These are phyloP conservation scores for Eupithecia inturbata DNA, from an alignment of 2,888 invertebrate species.

Conservation along the genomic window DNA sequence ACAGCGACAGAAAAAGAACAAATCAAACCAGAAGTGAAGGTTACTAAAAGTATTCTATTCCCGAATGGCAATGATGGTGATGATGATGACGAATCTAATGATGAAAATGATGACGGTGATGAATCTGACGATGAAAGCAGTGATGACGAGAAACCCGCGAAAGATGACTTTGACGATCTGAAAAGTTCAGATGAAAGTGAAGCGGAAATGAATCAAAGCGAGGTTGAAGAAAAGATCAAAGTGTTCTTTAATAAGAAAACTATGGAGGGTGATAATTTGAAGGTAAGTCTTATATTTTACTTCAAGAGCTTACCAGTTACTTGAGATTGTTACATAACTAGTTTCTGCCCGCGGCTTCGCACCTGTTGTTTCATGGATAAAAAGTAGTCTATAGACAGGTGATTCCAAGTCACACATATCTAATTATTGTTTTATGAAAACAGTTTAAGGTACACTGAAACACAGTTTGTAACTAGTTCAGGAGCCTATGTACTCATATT, in stretches of 20 bases:
- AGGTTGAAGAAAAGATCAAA: constrained; percentile 57
- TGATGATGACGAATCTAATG: constrained; percentile 25
- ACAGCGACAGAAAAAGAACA: background rate
- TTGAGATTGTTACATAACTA: too few species aligned
- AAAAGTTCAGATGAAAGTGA: constrained; percentile 73
- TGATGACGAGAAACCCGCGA: constrained; percentile 28
- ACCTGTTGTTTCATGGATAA: background rate
- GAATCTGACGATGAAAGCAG: constrained; percentile 27
- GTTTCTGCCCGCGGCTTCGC: too few species aligned
- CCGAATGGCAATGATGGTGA: constrained; percentile 17
- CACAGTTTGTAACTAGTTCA: too few species aligned
- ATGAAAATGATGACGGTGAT: constrained; percentile 42
- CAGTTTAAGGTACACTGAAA: too few species aligned
- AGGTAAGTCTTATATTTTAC: constrained; percentile 52
- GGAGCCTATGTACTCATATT: too few species aligned
- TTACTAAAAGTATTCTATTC: constrained; percentile 21
- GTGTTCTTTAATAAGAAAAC: constrained; percentile 68
- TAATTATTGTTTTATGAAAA: too few species aligned
- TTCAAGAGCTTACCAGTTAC: too few species aligned
- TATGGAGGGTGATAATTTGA: constrained; percentile 68
- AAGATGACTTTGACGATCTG: constrained; percentile 74
- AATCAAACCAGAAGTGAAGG: background rate
- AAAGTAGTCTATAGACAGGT: too few species aligned
- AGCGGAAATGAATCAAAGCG: constrained; percentile 49
- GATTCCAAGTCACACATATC: background rate